Evolutionary conservation across 2,888 invertebrate species (phyloP).

Genomic region (Acheta domesticus): DNA sequence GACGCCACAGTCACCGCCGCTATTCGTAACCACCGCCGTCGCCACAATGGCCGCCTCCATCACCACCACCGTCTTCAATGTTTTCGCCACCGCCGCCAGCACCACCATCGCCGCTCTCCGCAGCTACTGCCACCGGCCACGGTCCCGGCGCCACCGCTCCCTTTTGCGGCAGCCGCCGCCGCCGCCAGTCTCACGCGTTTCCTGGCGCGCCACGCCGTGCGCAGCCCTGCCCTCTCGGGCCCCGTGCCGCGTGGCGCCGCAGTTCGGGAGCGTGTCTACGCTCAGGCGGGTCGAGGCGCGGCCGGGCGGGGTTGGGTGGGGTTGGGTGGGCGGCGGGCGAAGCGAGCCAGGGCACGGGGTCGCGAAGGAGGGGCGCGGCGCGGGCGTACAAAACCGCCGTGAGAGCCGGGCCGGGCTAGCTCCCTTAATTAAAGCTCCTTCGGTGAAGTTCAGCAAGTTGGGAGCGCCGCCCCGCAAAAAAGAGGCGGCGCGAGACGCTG

Average conservation of each 20-base stretch:
- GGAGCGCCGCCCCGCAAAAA: background rate
- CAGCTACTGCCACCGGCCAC: no score
- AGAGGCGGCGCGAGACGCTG: background rate
- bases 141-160: no score
- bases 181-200: no score
- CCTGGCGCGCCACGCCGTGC: no score
- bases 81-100: no score
- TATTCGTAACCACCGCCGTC: no score
- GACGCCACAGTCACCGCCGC: no score
- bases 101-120: no score
- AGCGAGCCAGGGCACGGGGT: background rate
- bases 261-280: background rate
- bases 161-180: no score
- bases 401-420: conserved; percentile 10
- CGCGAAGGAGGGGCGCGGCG: background rate
- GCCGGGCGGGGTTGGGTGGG: background rate
- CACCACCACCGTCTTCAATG: no score
- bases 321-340: background rate
- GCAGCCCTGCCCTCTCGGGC: background rate
- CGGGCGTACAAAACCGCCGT: background rate
- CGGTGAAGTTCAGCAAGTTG: background rate
- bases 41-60: no score
- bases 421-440: background rate
- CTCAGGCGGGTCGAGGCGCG: background rate
- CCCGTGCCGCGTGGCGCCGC: background rate